Base-by-base conservation (phyloP, 2,888 invertebrate species). In the Drosophila planitibia region DNA sequence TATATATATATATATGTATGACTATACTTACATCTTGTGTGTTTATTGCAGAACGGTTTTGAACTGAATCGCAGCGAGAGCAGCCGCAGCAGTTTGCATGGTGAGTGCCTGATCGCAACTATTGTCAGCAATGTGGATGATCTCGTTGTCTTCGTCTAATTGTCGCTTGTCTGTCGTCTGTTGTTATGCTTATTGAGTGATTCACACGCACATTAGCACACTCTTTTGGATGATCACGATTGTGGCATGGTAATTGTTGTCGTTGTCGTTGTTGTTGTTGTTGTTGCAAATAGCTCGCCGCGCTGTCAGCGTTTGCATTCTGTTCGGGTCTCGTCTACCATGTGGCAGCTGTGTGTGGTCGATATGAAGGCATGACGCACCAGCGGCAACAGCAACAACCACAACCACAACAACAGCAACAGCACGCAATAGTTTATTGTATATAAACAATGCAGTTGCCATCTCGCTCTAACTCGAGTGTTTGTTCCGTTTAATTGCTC, bases 21-120 rank as follows among this genome's bases (percentile, higher is more conserved):
- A 25, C 16, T 10, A 54, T 57, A 39, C 28, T 28, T 57, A 39
- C 39, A 4, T 30, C 0, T 57, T 57, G 22, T 30, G 5, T 30
- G 30, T 41, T 44, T 47, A 28, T 47, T 74, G 59, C 93, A 96
- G 96, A 95, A 95, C 91, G 94, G 95, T 66, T 96, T 95, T 95
- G 95, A 95, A 83, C 91, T 95, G 74, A 79, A 69, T 64, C 83
- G 79, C 79, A 79, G 74, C 70, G 91, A 91, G 57, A 82, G 76
- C 76, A 60, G 76, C 87, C 81, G 75, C 74, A 84, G 75, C 74
- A 88, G 86, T 53, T 73, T 57, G 28, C 77, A 79, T 74, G 89
- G 86, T 86, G 70, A 86, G 86, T 89, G 61, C 47, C 66, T 54
- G 39, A 65, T 60, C 35, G 37, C 70, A 61, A 80, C 76, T 76